phyloP scores from a whole-genome alignment of 2,797 vertebrate genomes.

The Rhynchonycteris naso region DNA sequence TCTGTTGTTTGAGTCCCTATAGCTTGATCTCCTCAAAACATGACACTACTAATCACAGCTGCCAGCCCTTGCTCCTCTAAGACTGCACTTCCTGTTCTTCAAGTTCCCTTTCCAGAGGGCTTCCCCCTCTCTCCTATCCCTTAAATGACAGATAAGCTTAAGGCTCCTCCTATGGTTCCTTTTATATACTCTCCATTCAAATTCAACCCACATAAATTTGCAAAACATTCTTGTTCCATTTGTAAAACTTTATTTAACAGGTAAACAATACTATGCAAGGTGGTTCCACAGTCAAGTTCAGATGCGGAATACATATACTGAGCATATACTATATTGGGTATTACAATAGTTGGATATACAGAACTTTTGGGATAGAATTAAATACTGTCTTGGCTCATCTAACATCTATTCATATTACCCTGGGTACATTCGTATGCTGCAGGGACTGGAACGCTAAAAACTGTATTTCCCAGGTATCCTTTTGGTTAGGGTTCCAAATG shows the following conservation, averaged over 20 bases:
- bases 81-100: not conserved
- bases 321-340: not conserved
- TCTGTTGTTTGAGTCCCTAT: not conserved
- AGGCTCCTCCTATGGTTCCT: not conserved
- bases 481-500: not conserved
- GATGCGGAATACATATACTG: not conserved
- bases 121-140: not conserved
- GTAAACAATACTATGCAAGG: not conserved
- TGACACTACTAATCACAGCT: not conserved
- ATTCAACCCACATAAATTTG: not conserved
- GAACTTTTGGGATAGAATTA: not conserved
- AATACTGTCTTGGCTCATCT: not conserved
- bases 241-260: not conserved
- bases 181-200: not conserved
- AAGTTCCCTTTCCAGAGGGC: not conserved
- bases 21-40: not conserved
- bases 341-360: not conserved
- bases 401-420: not conserved
- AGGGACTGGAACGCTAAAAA: not conserved
- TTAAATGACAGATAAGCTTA: not conserved
- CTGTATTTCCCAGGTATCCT: not conserved
- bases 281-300: not conserved
- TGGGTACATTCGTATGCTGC: not conserved
- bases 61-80: not conserved
- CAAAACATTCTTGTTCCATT: not conserved